Conservation (phyloP, 2,113 vertebrate species). For the Orcinus orca region DNA sequence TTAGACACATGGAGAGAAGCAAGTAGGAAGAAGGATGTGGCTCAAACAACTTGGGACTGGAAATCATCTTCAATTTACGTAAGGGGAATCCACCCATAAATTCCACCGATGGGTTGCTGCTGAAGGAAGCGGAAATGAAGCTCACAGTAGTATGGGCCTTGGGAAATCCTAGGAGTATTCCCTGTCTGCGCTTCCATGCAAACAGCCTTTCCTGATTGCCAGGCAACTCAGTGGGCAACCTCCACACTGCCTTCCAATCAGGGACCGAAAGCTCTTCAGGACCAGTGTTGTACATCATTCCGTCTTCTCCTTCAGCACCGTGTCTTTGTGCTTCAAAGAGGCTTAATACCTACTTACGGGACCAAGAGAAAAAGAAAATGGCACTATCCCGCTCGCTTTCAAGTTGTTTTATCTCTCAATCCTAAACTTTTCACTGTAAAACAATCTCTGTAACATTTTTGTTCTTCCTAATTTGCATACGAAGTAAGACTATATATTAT, state of each 20-base stretch:
- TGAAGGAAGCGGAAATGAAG: background rate
- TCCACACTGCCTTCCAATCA: background rate
- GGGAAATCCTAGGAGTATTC: background rate
- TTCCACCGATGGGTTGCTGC: background rate
- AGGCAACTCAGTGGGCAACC: background rate
- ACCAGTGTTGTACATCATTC: background rate
- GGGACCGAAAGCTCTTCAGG: background rate
- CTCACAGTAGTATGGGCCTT: background rate
- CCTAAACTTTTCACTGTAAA: conserved; percentile 25
- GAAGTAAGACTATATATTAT: background rate
- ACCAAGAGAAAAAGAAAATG: background rate
- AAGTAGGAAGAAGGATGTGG: background rate
- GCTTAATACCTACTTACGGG: background rate
- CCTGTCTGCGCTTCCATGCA: background rate
- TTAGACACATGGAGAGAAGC: background rate
- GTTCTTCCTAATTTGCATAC: background rate
- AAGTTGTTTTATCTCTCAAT: background rate
- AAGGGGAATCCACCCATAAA: background rate
- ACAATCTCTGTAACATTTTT: background rate
- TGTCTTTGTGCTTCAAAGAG: background rate
- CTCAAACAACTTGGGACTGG: background rate
- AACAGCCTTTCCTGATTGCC: background rate
- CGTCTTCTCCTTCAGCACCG: background rate
- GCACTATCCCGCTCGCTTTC: background rate
- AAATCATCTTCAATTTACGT: background rate